A percentile compares a stretch with the other conserved stretches of the same genome.
phyloP scores from a whole-genome alignment of 92 coral and sea anemone species.

The Epizoanthus illoricatus region DNA sequence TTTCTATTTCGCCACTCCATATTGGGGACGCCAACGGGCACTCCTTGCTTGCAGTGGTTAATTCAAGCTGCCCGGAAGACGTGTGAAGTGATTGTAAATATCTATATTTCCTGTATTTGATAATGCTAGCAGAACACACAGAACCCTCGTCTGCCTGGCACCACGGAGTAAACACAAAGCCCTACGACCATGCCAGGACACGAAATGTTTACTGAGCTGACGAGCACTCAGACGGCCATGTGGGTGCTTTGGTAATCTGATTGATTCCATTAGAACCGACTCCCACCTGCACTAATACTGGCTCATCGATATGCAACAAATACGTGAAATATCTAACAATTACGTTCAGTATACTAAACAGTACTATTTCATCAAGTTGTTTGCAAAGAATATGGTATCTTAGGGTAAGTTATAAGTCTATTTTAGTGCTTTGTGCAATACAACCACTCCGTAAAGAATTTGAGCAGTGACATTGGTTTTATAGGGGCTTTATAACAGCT shows the following conservation, averaged over 20 bases:
- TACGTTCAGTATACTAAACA: background rate
- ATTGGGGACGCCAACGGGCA: background rate
- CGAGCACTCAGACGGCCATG: conserved; percentile 9
- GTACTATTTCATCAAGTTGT: conserved; percentile 18
- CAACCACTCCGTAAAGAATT: too few species aligned
- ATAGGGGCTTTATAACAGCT: too few species aligned
- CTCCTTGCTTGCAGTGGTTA: background rate
- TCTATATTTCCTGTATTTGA: conserved; percentile 80
- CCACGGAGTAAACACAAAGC: conserved; percentile 53
- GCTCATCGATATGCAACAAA: background rate
- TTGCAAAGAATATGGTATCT: background rate
- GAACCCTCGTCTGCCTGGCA: conserved; percentile 54
- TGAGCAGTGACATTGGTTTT: too few species aligned
- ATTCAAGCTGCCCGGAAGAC: conserved; percentile 21
- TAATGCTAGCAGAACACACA: conserved; percentile 54
- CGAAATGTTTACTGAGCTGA: conserved; percentile 34
- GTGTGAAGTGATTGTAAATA: conserved; percentile 44
- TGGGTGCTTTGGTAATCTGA: background rate
- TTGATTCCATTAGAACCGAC: background rate
- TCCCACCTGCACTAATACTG: conserved; percentile 1
- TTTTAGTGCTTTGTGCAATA: too few species aligned
- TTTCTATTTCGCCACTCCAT: background rate
- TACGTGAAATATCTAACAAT: conserved; percentile 1
- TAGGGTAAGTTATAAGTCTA: conserved; percentile 16
- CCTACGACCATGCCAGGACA: conserved; percentile 6